Evolutionary conservation across 2,113 vertebrate species (phyloP).

Genomic region (Solenodon paradoxus): DNA sequence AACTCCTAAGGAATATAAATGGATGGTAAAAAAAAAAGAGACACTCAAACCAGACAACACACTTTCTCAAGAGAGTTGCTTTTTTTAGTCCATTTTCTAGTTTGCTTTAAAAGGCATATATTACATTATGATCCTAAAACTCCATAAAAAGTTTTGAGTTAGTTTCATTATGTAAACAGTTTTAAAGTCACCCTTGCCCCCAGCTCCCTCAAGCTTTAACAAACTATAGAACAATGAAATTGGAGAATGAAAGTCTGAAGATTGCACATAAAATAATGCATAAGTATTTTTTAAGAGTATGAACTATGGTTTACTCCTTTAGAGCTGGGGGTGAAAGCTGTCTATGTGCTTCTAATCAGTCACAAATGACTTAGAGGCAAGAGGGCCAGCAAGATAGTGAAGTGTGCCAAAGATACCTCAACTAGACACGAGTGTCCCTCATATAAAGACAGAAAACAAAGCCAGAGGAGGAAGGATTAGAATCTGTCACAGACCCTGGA

Average conservation of each 20-base stretch:
- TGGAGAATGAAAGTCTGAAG: neutral
- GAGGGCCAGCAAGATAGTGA: neutral
- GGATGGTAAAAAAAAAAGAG: neutral
- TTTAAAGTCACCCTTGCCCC: neutral
- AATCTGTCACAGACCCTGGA: conserved; percentile 1
- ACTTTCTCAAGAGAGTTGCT: neutral
- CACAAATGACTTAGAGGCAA: conserved; percentile 33
- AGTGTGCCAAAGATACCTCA: neutral
- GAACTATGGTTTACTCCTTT: conserved; percentile 32
- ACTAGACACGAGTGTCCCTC: neutral
- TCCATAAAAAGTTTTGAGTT: neutral
- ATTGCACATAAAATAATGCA: conserved; percentile 16
- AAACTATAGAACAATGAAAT: neutral
- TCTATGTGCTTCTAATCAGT: conserved; percentile 16
- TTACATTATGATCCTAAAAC: neutral
- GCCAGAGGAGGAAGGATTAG: neutral
- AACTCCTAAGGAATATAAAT: neutral
- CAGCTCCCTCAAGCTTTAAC: neutral
- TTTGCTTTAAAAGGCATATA: neutral
- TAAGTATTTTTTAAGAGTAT: neutral
- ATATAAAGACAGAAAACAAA: neutral
- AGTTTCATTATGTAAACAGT: conserved; percentile 19
- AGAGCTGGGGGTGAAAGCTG: neutral
- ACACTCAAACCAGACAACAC: neutral
- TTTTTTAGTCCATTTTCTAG: neutral